Base-by-base conservation (phyloP, 2,797 vertebrate genomes). In the Microctenopoma lineatum region DNA sequence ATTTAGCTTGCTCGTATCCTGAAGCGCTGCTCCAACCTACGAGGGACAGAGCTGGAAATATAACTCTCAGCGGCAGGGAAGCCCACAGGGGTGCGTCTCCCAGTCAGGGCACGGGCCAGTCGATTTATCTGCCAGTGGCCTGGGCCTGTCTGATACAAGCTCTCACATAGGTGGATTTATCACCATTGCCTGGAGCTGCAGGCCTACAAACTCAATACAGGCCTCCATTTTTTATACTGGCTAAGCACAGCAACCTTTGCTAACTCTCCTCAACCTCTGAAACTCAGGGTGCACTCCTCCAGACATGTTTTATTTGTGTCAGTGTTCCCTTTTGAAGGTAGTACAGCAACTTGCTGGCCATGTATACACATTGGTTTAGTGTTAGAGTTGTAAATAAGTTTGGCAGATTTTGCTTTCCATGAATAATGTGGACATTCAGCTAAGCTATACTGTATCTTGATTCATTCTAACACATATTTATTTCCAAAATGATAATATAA, bases 101-200 rank as follows among this genome's bases (percentile, higher is more conserved):
- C 87, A 88, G 88, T 89, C 89, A 75, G 87, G 87, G 90, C 87
- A 83, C 57, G 80, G 87, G 86, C 84, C 77, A 75, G 84, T 88
- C 92, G 63, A 95, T 95, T 94, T 94, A 95, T 94, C 92, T 94
- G 92, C 86, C 86, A 92, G 89, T 89, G 93, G 92, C 91, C 91
- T 92, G 90, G 85, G 89, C 89, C 90, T 87, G 89, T 92, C 93
- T 93, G 90, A 93, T 92, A 92, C 93, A 91, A 87, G 90, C 90
- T 84, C 84, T 91, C 91, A 88, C 87, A 92, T 91, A 93, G 92
- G 92, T 93, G 92, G 92, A 93, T 94, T 93, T 94, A 94, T 94
- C 92, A 92, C 92, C 81, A 42, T 86, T 80, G 90, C 91, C 92
- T 78, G 77, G 70, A 91, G 91, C 91, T 85, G 81, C 87, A 77